Base-by-base conservation (phyloP, 1,140 invertebrate species). In the Cataglyphis hispanica region DNA sequence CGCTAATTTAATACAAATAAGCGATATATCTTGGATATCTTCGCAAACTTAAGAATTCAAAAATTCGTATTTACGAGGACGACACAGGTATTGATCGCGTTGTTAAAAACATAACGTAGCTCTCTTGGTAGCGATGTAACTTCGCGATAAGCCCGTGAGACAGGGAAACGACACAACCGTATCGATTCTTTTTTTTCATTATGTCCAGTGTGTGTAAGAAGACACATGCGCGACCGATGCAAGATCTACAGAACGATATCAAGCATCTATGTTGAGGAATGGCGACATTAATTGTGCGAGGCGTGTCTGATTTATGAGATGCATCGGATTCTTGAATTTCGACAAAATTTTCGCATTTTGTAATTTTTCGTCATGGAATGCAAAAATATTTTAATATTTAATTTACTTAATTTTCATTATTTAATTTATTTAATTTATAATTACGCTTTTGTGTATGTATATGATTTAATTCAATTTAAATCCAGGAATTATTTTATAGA, bases 31-130 rank as follows among this genome's bases (percentile, higher is more conserved):
- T 34, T 83, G 27, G 37, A 60, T 34, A 46, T 69, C 60, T 16
- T 31, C 4, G 25, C 37, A 10, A 46, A 60, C 25, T 58, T 43
- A 19, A 10, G 11, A 56, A 75, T 19, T 83, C 67, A 60, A 83
- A 83, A 83, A 83, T 83, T 60, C 67, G n/a, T 69, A 27, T 46
- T 60, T 31, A 74, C 67, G 19, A 6, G 64, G 34, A 69, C 53
- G 67, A 56, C 53, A 27, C 64, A n/a, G 37, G 67, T 83, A 83
- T 83, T 83, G 78, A 83, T 83, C 78, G 78, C 67, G 78, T 70
- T 74, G 78, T 83, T 83, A 83, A 83, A 83, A 83, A 83, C 78
- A 74, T 25, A 83, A 83, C 67, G 25, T 81, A 43, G 78, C 67
- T 69, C 67, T 69, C 77, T 64, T 34, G 22, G 63, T 37, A 64